Evolutionary conservation across 2,888 invertebrate species (phyloP).

Genomic region (Hirtodrosophila duncani): DNA sequence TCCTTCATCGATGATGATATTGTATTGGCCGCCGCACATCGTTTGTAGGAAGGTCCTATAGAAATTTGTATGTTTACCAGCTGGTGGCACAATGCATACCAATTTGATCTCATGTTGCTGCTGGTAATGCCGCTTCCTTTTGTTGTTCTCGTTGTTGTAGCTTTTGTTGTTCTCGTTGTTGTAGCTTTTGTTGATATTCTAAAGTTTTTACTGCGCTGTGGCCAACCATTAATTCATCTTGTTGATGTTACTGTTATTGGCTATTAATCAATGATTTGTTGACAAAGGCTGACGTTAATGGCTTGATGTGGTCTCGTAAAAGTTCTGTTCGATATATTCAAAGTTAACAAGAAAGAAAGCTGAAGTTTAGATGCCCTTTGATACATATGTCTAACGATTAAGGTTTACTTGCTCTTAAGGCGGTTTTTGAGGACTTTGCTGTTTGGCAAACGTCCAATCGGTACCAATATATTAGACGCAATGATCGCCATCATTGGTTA

Average conservation of each 20-base stretch:
- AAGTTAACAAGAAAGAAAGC: no score
- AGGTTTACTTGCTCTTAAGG: no score
- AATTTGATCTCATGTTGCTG: slow-evolving; percentile 39
- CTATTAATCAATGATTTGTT: slow-evolving; percentile 25
- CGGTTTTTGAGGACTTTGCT: no score
- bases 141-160: slow-evolving; percentile 9
- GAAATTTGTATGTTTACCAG: slow-evolving; percentile 41
- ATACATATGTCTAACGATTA: no score
- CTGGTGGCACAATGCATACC: slow-evolving; percentile 52
- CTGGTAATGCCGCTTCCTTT: slow-evolving; percentile 3
- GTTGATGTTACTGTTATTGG: slow-evolving; percentile 2
- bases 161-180: slow-evolving; percentile 9
- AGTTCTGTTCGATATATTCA: no score
- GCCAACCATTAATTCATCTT: neutral
- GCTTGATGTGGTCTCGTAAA: no score
- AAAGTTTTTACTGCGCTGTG: no score
- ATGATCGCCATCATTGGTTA: no score
- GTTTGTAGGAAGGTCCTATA: no score
- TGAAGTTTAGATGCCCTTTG: no score
- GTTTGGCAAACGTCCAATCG: no score
- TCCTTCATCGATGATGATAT: slow-evolving; percentile 1
- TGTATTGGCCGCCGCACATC: slow-evolving; percentile 24
- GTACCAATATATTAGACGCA: no score
- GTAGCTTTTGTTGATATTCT: neutral
- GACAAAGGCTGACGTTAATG: neutral